Evolutionary conservation across 2,888 invertebrate species (phyloP), one percentile per base, ranked within the genome.

Genomic region (Nemurella pictetii): DNA sequence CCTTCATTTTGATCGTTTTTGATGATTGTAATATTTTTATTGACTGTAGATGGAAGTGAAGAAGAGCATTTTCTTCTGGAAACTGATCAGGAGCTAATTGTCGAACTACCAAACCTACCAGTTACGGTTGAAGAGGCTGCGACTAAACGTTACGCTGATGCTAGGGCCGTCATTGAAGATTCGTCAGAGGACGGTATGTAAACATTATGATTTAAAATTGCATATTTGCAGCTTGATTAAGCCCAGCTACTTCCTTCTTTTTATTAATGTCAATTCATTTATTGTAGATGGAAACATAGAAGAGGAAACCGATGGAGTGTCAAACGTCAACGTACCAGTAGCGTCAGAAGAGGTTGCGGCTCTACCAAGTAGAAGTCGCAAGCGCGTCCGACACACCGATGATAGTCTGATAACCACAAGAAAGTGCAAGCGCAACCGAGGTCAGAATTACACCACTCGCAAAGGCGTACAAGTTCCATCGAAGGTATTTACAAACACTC

Each of bases 401-500:
- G 36, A 36, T 36, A 7, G 36, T 36, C 36, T 36, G 36, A 36
- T 36, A 36, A 36, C 36, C 9, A 80, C 32, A 26, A 80, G 20
- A 7, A 80, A 80, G 0, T 32, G 32, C n/a, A 30, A 32, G 27
- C 30, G 36, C 32, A 82, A 82, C 82, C 32, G 2, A 82, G 82
- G 82, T 15, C 15, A 82, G 15, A 55, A 32, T 20, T 82, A 82
- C 81, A 30, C 26, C 26, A 29, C 28, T 82, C 35, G 82, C 35
- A 82, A 82, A 82, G 2, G 82, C 35, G 82, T 32, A 1, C 15
- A 36, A 82, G 82, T 82, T 29, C 32, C 82, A 36, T 7, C 36
- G 36, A 36, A 36, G 36, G 36, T 36, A 36, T 36, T 36, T 82
- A 82, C 29, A 30, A 35, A 82, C 26, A 9, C 15, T 35, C n/a